Evolutionary conservation across 1,140 invertebrate species (phyloP), one percentile per base, ranked within the genome.

Genomic region (Stratiolaelaps scimitus): DNA sequence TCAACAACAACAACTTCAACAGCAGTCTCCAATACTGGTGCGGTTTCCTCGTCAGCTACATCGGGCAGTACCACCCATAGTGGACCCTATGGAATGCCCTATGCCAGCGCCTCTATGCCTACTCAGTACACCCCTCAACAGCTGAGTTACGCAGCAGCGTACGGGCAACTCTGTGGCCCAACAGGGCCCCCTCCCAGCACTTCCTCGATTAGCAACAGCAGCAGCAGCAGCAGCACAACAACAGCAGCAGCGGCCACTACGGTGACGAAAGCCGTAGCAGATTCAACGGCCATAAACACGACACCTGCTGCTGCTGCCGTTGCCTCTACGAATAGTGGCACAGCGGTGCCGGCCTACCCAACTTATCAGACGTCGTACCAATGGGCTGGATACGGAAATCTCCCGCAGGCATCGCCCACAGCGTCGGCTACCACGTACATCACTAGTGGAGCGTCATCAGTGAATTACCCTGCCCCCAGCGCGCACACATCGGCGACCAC

Each of bases 241-340:
- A 30, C 70, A 70, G n/a, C 30, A 19, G 17, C 67, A 67, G 17
- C 70, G 64, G 19, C 67, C 23, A 43, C 60, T 15, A 53, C 45
- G 19, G 45, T 48, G 30, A 56, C 66, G 2, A 23, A 60, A 47
- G 47, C 65, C 10, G 43, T 66, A 65, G 29, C 66, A 64, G 47
- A 40, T 23, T 23, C 67, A n/a, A 28, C 68, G 29, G 20, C 69
- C 43, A 66, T 68, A 30, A 67, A 70, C 46, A 47, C 26, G 28
- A 15, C 10, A 28, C 19, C 30, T 44, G 6, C 65, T 34, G 17
- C 64, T 17, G 19, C 43, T n/a, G 43, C 45, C 34, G 20, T 19
- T 34, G 2, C 23, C 17, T 34, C 26, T 29, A 13, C 44, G 23
- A 68, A 64, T 47, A 4, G 23, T 15, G 64, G 64, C 44, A 40